Evolutionary conservation across 2,888 invertebrate species (phyloP).

Genomic region (Habroteleia sp.): DNA sequence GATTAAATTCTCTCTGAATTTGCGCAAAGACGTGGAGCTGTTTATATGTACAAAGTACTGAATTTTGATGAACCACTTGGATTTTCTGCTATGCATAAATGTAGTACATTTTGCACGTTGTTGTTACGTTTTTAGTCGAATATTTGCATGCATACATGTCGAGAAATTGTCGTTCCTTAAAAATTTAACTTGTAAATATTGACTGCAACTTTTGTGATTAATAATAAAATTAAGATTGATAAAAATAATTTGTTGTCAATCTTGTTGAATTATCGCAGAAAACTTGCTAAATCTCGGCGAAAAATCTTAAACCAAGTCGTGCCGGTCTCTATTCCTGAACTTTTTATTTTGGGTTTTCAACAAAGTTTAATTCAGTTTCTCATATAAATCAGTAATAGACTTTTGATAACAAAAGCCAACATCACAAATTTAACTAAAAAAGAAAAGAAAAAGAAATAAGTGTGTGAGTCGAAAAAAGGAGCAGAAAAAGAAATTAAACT

Average conservation of each 20-base stretch:
- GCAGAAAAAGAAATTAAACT: conserved; percentile 22
- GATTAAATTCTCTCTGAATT: conserved; percentile 1
- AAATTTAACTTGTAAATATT: conserved; percentile 3
- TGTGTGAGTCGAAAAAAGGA: conserved; percentile 2
- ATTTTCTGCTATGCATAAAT: conserved; percentile 38
- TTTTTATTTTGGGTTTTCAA: conserved; percentile 43
- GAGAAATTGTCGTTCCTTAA: conserved; percentile 7
- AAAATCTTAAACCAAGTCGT: conserved; percentile 18
- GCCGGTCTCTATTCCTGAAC: conserved; percentile 10
- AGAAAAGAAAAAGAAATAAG: neutral
- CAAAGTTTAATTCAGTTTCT: conserved; percentile 57
- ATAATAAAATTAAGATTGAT: conserved; percentile 13
- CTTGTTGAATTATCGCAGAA: conserved; percentile 32
- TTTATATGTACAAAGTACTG: conserved; percentile 33
- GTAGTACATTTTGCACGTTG: conserved; percentile 37
- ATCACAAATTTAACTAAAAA: conserved; percentile 37
- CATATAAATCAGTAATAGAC: conserved; percentile 54
- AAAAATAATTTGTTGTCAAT: conserved; percentile 41
- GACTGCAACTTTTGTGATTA: conserved; percentile 14
- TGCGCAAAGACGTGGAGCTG: conserved; percentile 23
- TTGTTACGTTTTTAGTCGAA: conserved; percentile 33
- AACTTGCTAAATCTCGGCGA: conserved; percentile 36
- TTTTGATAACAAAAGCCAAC: conserved; percentile 52
- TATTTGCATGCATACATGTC: conserved; percentile 36
- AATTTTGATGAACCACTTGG: conserved; percentile 35